Evolutionary conservation across 2,797 vertebrate genomes (phyloP).

Genomic region (Euphonia xanthogaster): DNA sequence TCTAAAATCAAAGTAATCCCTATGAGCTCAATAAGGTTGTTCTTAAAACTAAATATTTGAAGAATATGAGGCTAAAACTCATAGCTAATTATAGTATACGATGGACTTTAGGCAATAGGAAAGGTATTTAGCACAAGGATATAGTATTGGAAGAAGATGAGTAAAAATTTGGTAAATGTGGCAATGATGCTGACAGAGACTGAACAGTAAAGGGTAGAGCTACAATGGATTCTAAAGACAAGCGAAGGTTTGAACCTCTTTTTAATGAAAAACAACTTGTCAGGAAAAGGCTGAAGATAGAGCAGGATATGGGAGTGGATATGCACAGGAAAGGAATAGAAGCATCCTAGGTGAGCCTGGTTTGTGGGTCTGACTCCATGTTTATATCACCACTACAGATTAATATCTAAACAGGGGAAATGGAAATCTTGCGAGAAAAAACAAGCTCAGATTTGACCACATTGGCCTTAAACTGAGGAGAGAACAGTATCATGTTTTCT

Average conservation of each 20-base stretch:
- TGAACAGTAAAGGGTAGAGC: background rate
- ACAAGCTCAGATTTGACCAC: background rate
- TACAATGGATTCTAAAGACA: background rate
- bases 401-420: accelerated
- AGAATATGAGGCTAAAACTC: background rate
- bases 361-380: background rate
- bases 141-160: background rate
- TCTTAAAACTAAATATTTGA: background rate
- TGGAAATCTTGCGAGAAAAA: background rate
- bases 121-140: background rate
- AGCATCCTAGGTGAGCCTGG: background rate
- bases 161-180: background rate
- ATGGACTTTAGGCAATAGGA: background rate
- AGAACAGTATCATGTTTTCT: background rate
- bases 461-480: background rate
- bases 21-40: background rate
- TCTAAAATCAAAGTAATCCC: background rate
- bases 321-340: background rate
- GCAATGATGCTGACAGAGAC: background rate
- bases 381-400: background rate
- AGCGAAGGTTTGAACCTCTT: background rate
- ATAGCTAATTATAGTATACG: background rate
- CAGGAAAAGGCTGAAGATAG: background rate
- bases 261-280: background rate
- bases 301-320: background rate